A percentile compares a stretch with the other conserved stretches of the same genome.
Conservation (phyloP, 2,888 invertebrate species). For the Chesias legatella region DNA sequence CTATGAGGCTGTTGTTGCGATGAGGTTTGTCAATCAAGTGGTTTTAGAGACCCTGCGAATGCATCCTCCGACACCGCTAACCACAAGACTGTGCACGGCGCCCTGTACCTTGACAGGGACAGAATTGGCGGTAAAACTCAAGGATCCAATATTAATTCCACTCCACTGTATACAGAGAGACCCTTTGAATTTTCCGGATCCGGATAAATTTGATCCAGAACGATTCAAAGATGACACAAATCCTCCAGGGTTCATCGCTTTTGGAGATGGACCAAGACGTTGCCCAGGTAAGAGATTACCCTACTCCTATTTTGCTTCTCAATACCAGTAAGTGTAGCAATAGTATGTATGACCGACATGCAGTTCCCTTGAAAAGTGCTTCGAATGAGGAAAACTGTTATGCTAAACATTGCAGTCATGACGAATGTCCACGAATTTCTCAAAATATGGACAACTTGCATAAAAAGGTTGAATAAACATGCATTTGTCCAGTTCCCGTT, state of each 20-base stretch:
- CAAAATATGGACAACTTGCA: constrained; percentile 12
- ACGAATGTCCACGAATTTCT: constrained; percentile 9
- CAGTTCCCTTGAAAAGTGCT: constrained; percentile 8
- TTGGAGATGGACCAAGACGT: constrained; percentile 69
- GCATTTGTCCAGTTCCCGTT: constrained; percentile 31
- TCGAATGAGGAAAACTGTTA: constrained; percentile 10
- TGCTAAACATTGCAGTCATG: not conserved
- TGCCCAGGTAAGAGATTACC: constrained; percentile 67
- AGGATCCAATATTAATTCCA: constrained; percentile 64
- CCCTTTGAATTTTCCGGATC: constrained; percentile 57
- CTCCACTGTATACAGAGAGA: constrained; percentile 67
- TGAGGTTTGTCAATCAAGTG: constrained; percentile 55
- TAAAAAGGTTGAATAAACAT: constrained; percentile 29
- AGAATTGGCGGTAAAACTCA: constrained; percentile 51
- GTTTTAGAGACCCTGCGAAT: constrained; percentile 62
- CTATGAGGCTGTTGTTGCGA: constrained; percentile 62
- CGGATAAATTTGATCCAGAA: constrained; percentile 66
- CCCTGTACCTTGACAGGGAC: constrained; percentile 56
- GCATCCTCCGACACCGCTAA: constrained; percentile 69
- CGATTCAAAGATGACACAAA: constrained; percentile 56
- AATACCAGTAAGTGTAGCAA: not conserved
- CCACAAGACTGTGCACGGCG: constrained; percentile 64
- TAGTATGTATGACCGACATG: constrained; percentile 3
- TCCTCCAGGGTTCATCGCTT: constrained; percentile 64
- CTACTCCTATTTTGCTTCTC: constrained; percentile 7